Evolutionary conservation across 2,888 invertebrate genomes (phyloP).

Genomic region (Tribolium freemani): DNA sequence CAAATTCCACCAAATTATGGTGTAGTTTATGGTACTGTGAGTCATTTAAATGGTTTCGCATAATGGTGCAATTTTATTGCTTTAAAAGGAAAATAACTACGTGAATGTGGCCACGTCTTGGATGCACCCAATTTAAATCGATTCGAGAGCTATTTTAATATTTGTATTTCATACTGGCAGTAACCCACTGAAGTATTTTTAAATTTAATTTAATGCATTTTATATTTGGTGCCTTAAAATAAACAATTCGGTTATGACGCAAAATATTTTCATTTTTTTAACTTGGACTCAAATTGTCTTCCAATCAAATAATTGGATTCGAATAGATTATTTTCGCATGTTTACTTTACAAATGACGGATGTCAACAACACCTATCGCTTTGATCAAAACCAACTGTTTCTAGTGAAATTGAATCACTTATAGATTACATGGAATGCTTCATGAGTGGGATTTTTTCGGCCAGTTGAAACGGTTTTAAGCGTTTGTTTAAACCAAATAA

Average conservation of each 20-base stretch:
- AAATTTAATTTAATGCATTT: neutral
- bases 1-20: neutral
- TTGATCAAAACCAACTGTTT: no score
- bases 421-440: no score
- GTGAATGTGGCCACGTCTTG: neutral
- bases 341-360: no score
- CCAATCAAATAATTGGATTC: no score
- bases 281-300: no score
- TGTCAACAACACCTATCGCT: no score
- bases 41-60: neutral
- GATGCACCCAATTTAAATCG: neutral
- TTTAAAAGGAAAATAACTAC: neutral
- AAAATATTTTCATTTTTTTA: no score
- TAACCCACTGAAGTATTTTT: slow-evolving; percentile 2
- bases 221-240: neutral
- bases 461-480: no score
- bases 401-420: no score
- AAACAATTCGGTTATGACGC: neutral
- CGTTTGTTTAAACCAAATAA: no score
- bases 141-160: neutral
- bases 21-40: neutral
- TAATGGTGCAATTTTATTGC: neutral
- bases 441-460: no score
- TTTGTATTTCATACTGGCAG: neutral
- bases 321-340: no score